A percentile compares a stretch with the other conserved stretches of the same genome.
Evolutionary conservation across 2,113 vertebrate species (phyloP).

Genomic region (Megaceryle torquata): DNA sequence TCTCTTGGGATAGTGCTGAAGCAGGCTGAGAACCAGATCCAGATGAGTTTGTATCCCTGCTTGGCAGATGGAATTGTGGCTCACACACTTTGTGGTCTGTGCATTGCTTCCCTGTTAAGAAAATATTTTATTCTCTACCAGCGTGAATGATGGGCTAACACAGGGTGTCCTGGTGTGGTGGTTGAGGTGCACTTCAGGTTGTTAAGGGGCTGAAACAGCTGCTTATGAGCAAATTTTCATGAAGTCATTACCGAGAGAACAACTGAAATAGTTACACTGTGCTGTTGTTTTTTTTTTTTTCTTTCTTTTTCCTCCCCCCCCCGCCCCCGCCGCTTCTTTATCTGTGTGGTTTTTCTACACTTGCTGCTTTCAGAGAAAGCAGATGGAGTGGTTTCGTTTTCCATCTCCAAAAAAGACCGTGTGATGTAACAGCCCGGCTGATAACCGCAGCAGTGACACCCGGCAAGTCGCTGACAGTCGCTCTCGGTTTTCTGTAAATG

Average conservation of each 20-base stretch:
- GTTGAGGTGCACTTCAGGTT: not conserved
- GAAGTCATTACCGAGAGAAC: not conserved
- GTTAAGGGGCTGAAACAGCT: not conserved
- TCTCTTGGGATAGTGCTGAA: not conserved
- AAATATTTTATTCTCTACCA: not conserved
- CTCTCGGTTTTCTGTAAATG: not conserved
- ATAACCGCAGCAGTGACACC: not conserved
- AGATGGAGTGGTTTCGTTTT: not conserved
- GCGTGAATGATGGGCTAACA: rapidly evolving
- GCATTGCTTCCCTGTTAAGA: not conserved
- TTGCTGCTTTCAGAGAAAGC: not conserved
- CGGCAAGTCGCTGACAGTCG: not conserved
- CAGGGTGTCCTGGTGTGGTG: rapidly evolving
- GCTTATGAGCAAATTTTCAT: not conserved
- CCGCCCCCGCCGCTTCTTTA: not conserved
- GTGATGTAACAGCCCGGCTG: not conserved
- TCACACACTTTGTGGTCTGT: not conserved
- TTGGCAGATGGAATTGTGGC: not conserved
- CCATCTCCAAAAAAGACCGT: not conserved
- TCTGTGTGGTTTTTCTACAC: not conserved
- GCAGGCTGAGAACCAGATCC: not conserved
- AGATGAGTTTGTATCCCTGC: rapidly evolving
- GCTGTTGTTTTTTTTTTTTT: not conserved
- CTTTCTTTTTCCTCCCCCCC: too few species aligned
- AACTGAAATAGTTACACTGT: not conserved